phyloP scores from a whole-genome alignment of 2,113 vertebrate species.

The Stegostoma tigrinum region DNA sequence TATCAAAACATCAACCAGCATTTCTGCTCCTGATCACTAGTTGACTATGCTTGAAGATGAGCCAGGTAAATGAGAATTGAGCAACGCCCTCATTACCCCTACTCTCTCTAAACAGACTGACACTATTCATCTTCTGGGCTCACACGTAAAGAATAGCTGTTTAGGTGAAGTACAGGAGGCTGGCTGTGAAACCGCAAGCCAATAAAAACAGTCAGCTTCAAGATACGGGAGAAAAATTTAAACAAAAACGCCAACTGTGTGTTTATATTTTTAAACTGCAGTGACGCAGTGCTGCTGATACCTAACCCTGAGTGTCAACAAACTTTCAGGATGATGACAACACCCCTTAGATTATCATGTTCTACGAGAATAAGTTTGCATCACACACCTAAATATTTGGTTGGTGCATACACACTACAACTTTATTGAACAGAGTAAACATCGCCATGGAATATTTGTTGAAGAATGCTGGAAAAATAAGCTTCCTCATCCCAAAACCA shows the following conservation, averaged over 20 bases:
- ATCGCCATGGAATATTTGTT: background rate
- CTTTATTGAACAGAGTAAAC: background rate
- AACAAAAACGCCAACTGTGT: background rate
- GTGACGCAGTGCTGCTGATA: background rate
- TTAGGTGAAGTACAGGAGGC: background rate
- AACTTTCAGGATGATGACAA: background rate
- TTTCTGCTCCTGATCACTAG: background rate
- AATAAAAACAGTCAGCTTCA: background rate
- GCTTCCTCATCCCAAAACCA: background rate
- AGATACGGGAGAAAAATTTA: background rate
- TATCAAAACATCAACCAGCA: background rate
- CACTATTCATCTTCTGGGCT: background rate
- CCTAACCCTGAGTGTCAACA: background rate
- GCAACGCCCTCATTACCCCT: background rate
- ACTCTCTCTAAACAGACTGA: background rate
- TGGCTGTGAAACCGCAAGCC: background rate
- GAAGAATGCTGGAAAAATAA: background rate
- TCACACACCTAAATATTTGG: background rate
- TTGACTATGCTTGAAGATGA: background rate
- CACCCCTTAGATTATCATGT: background rate
- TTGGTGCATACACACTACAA: background rate
- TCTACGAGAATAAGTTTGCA: background rate
- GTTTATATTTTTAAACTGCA: slow-evolving; percentile 21
- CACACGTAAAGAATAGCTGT: background rate
- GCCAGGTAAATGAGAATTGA: background rate